These are phyloP conservation scores for Heterohyrax brucei DNA, from an alignment of 2,797 vertebrate genomes.

Conservation along the genomic window DNA sequence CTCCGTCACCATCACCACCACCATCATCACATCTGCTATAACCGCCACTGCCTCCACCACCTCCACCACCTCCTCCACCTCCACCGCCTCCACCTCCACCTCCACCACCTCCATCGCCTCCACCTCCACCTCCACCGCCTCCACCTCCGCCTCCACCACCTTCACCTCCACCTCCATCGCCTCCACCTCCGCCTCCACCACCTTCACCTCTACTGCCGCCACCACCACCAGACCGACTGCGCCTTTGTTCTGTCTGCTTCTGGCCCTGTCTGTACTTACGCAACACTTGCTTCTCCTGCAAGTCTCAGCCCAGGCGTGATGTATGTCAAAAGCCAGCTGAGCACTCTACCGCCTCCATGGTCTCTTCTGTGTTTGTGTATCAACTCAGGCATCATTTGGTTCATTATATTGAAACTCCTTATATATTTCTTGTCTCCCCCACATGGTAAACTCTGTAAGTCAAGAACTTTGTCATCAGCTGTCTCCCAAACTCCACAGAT, in stretches of 20 bases:
- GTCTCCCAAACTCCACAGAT: background rate
- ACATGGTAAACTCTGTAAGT: constrained; percentile 1
- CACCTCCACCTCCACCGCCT: background rate
- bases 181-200: too few relatives aligned
- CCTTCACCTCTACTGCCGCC: background rate
- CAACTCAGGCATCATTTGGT: background rate
- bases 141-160: too few relatives aligned
- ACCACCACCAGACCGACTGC: background rate
- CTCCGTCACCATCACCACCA: background rate
- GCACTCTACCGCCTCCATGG: accelerated
- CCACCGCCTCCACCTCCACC: background rate
- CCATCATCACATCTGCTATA: too few relatives aligned
- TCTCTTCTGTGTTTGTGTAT: background rate
- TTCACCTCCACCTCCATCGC: background rate
- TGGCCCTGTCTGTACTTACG: background rate
- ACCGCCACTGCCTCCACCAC: accelerated
- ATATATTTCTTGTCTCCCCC: background rate
- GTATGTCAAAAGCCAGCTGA: background rate
- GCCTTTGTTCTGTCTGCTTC: background rate
- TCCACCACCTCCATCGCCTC: background rate
- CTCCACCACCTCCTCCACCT: too few relatives aligned
- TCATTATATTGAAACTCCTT: background rate
- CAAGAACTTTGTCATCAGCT: background rate
- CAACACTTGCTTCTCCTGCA: background rate
- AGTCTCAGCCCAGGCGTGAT: background rate